phyloP scores from a whole-genome alignment of 64 coral and sea anemone species.

The Montipora foliosa region DNA sequence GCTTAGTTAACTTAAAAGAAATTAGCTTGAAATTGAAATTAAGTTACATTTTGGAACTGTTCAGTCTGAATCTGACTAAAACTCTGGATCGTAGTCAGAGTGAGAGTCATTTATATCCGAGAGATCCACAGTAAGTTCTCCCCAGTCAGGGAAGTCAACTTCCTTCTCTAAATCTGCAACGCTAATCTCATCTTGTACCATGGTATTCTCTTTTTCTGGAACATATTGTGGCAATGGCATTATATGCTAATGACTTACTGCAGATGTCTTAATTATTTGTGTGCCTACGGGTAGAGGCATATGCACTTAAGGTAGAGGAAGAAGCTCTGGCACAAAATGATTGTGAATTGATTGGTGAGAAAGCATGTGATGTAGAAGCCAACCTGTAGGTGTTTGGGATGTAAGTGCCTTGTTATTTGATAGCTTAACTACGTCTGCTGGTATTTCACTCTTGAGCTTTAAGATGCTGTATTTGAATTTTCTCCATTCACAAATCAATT shows the following conservation, averaged over 20 bases:
- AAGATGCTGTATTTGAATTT: conserved; percentile 70
- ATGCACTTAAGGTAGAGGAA: conserved; percentile 1
- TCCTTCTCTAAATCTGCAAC: conserved; percentile 16
- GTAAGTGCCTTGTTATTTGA: conserved; percentile 26
- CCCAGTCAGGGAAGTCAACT: neutral
- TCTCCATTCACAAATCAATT: conserved; percentile 51
- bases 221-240: conserved; percentile 45
- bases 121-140: conserved; percentile 28
- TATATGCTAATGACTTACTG: conserved; percentile 29
- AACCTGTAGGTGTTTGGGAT: conserved; percentile 66
- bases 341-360: conserved; percentile 23
- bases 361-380: conserved; percentile 54
- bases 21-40: neutral
- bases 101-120: conserved; percentile 32
- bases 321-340: conserved; percentile 52
- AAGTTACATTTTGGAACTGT: conserved; percentile 36
- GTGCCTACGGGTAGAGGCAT: conserved; percentile 56
- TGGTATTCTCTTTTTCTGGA: conserved; percentile 31
- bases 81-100: conserved; percentile 14
- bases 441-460: conserved; percentile 47
- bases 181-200: neutral
- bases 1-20: conserved; percentile 3
- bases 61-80: conserved; percentile 44
- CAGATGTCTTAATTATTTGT: conserved; percentile 45
- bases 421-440: conserved; percentile 45